Base-by-base conservation (phyloP, 2,113 vertebrate genomes). In the Petroica traversi region DNA sequence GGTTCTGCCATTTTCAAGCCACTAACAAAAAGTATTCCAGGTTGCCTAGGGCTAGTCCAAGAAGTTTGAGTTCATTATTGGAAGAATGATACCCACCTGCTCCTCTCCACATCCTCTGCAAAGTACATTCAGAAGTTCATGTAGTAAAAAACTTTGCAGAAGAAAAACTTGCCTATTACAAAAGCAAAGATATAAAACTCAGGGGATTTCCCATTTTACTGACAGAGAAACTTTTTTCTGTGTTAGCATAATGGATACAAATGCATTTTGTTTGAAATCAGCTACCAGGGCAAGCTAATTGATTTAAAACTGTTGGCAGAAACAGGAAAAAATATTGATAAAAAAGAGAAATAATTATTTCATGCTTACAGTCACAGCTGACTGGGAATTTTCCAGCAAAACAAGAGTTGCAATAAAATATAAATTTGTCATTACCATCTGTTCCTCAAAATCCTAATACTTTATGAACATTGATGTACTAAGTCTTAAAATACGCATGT, bases 311-410 rank as follows among this genome's bases (percentile, higher is more conserved):
- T 79, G 36, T 51, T 87, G 57, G 55, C 62, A 62, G 33, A 89
- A 92, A 90, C 22, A 64, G 33, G 34, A 72, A 88, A 93, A 75
- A 89, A 89, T 49, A 80, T 77, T 77, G 58, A 49, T 84, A 64
- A 88, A 73, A 72, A 72, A 58, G 16, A 43, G 14, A 57, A 93
- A 87, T 81, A 86, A 89, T 94, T 67, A 78, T 67, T 92, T 92
- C 54, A 79, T 82, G 49, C 25, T 83, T 90, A 71, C 8, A 55
- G 54, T 57, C 74, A 84, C 48, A 89, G 69, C 28, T 92, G 52
- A 81, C 25, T 81, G 87, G 19, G 28, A 93, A 64, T 85, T 83
- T 68, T 69, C 62, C 80, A 88, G 54, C 29, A 88, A 87, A 95
- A 61, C 6, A 72, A 85, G 64, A 46, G 62, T 79, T 68, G 31